Evolutionary conservation across 2,888 invertebrate genomes (phyloP).

Genomic region (Piscicola geometra): DNA sequence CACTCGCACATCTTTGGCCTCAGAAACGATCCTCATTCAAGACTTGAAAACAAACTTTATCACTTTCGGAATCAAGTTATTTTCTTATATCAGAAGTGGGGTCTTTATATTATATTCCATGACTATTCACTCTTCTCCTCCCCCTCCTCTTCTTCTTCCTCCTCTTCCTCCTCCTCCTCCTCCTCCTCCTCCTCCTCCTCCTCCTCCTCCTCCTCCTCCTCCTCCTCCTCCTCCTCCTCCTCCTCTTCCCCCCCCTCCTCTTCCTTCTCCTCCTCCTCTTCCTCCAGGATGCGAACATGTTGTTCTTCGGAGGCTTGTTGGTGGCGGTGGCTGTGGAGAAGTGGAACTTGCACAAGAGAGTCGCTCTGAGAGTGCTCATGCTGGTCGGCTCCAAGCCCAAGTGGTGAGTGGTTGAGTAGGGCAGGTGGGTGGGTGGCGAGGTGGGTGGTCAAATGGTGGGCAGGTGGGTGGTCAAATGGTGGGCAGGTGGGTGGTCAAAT

Average conservation of each 20-base stretch:
- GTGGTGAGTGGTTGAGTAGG: slow-evolving; percentile 45
- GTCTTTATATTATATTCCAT: too few species aligned
- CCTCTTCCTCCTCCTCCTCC: slow-evolving; percentile 10
- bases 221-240: neutral
- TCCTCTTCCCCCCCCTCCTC: neutral
- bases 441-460: too few species aligned
- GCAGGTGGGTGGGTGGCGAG: too few species aligned
- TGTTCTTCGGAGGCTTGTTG: slow-evolving; percentile 71
- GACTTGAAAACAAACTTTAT: too few species aligned
- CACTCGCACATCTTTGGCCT: too few species aligned
- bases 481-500: too few species aligned
- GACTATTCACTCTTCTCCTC: too few species aligned
- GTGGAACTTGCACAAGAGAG: slow-evolving; percentile 78
- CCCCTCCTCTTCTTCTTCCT: neutral
- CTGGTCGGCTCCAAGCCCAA: slow-evolving; percentile 60
- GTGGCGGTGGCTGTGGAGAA: slow-evolving; percentile 85
- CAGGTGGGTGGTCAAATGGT: too few species aligned
- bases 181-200: slow-evolving; percentile 15
- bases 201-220: slow-evolving; percentile 16
- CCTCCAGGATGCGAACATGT: slow-evolving; percentile 52
- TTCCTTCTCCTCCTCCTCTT: neutral
- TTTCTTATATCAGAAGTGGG: too few species aligned
- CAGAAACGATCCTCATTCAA: too few species aligned
- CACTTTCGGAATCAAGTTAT: too few species aligned
- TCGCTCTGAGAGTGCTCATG: slow-evolving; percentile 77